phyloP scores from a whole-genome alignment of 2,113 vertebrate genomes.

The Ascaphus truei region DNA sequence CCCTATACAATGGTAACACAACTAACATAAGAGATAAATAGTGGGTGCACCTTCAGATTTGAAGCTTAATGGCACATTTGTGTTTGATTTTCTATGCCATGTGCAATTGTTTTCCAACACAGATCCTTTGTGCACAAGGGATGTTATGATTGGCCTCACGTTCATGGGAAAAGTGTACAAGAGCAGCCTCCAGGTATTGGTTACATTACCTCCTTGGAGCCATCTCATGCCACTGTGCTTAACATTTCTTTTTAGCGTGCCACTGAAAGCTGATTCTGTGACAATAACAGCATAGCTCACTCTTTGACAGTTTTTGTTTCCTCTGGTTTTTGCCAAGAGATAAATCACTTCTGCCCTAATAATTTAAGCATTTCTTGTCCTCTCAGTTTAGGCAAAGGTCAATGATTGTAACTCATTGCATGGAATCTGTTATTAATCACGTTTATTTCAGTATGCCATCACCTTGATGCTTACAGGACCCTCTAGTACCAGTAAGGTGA shows the following conservation, averaged over 20 bases:
- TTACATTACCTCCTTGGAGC: neutral
- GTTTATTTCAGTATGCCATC: neutral
- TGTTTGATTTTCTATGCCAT: too few relatives aligned
- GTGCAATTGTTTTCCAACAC: too few relatives aligned
- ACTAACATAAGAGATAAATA: too few relatives aligned
- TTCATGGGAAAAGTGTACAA: neutral
- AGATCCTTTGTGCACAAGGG: neutral
- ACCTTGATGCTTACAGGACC: too few relatives aligned
- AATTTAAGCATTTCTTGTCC: constrained; percentile 5
- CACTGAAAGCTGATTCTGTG: neutral
- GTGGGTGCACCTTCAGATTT: too few relatives aligned
- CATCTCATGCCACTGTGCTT: neutral
- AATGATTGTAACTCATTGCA: neutral
- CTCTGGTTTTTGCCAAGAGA: constrained; percentile 6
- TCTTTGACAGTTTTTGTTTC: constrained; percentile 8
- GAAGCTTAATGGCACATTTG: too few relatives aligned
- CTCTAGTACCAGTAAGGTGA: too few relatives aligned
- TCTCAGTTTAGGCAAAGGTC: constrained; percentile 1
- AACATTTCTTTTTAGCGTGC: neutral
- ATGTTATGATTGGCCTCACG: constrained; percentile 8
- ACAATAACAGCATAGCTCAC: neutral
- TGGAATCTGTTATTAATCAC: neutral
- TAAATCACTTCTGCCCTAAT: constrained; percentile 21
- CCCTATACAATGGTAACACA: too few relatives aligned
- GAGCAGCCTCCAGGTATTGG: neutral